Base-by-base conservation (phyloP, 1,140 invertebrate genomes). In the Spodoptera litura region DNA sequence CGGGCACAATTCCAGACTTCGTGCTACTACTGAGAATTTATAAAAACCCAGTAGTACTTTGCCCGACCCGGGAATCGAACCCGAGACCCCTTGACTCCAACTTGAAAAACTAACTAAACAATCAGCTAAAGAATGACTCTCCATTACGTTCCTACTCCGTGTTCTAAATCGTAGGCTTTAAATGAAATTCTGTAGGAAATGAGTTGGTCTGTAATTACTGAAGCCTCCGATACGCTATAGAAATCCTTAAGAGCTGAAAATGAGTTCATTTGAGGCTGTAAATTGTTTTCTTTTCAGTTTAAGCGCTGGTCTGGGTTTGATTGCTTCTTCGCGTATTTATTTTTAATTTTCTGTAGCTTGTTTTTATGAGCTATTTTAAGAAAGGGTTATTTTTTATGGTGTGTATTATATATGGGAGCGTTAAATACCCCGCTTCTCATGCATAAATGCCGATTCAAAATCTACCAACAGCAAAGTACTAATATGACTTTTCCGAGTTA, bases 211-310 rank as follows among this genome's bases (percentile, higher is more conserved):
- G 58, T 35, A 61, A 61, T 61, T 61, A 35, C 58, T 61, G 27
- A 61, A 13, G 25, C 11, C 27, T 61, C 27, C 58, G 25, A 61
- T 61, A 61, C 27, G 4, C 58, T 61, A 4, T 31, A 61, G 58
- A 61, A 35, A 61, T 13, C 27, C 5, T 61, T 31, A 61, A 31
- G 31, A 31, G 13, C 58, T 61, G 58, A 61, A 31, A 61, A 61
- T 61, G 58, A 61, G 58, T 11, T 61, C 58, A 35, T 31, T 61
- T 61, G 58, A 13, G 58, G 58, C 27, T 35, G 58, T 35, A 61
- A 61, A 61, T 61, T 61, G 58, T 61, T 61, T 61, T 61, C 27
- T 35, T 61, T 61, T 61, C 58, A 61, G 31, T 61, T 61, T 61
- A 61, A 59, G 13, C 58, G 25, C 58, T 13, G 58, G 13, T 61